Conservation (phyloP, 2,888 invertebrate genomes). For the Meganola albula region DNA sequence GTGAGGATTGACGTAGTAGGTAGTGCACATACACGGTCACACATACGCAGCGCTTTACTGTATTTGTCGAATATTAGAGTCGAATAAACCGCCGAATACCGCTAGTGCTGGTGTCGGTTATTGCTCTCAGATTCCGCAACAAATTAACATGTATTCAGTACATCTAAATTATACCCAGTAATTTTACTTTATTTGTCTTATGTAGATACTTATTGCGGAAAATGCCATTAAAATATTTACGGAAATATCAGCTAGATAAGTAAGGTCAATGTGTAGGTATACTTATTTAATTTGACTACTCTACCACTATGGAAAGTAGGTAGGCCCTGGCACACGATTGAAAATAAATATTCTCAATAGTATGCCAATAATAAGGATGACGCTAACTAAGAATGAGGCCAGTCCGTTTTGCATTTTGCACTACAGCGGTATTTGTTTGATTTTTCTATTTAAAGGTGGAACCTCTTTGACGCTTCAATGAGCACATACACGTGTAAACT, state of each 20-base stretch:
- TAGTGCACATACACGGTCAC: constrained; percentile 39
- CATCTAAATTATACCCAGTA: constrained; percentile 67
- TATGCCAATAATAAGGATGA: constrained; percentile 32
- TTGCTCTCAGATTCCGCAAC: constrained; percentile 77
- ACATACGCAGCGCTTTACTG: constrained; percentile 42
- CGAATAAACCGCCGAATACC: constrained; percentile 73
- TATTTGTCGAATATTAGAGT: constrained; percentile 71
- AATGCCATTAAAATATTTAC: no score
- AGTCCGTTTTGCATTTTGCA: constrained; percentile 39
- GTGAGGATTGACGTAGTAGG: constrained; percentile 39
- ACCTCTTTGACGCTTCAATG: constrained; percentile 21
- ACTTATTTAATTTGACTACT: no score
- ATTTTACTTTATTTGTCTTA: constrained; percentile 62
- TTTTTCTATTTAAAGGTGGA: constrained; percentile 23
- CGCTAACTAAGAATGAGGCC: constrained; percentile 34
- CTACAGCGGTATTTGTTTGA: constrained; percentile 33
- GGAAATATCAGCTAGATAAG: no score
- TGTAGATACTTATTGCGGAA: no score
- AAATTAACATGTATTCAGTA: constrained; percentile 78
- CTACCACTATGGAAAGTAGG: no score
- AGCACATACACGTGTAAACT: constrained; percentile 13
- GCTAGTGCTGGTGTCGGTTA: constrained; percentile 71
- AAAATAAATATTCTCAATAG: no score
- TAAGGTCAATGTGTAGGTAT: no score
- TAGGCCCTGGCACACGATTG: no score